Conservation (phyloP, 2,113 vertebrate species). For the Struthidea cinerea region DNA sequence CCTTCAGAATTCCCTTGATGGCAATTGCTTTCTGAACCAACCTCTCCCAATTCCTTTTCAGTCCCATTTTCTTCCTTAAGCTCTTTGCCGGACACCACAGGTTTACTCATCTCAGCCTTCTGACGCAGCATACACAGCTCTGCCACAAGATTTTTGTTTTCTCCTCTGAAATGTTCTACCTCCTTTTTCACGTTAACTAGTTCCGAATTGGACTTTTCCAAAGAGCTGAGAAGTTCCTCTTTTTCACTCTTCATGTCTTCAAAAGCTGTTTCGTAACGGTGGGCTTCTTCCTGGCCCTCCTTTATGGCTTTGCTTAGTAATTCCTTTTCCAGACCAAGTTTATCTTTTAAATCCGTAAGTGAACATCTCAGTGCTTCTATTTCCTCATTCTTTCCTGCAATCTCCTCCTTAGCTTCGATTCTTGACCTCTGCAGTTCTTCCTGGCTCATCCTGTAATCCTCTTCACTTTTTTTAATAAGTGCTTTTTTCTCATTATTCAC, state of each 20-base stretch:
- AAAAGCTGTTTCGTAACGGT: constrained; percentile 46
- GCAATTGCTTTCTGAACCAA: not conserved
- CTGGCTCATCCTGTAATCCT: constrained; percentile 21
- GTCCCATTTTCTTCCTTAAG: not conserved
- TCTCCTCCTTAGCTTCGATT: constrained; percentile 1
- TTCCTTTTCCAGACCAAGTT: constrained; percentile 44
- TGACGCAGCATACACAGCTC: not conserved
- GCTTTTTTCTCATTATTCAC: constrained; percentile 41
- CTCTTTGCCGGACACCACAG: not conserved
- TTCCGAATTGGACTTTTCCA: constrained; percentile 61
- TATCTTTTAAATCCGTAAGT: constrained; percentile 19
- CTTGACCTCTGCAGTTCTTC: constrained; percentile 57
- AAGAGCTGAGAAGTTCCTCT: constrained; percentile 33
- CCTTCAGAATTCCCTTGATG: constrained; percentile 31
- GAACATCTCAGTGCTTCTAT: constrained; percentile 37
- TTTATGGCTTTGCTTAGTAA: not conserved
- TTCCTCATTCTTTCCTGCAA: constrained; percentile 64
- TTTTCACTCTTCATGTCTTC: constrained; percentile 70
- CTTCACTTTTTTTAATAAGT: constrained; percentile 8
- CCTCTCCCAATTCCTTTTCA: not conserved
- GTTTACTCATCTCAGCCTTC: not conserved
- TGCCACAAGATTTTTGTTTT: constrained; percentile 51
- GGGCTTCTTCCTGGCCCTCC: constrained; percentile 23
- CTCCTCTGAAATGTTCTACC: constrained; percentile 32
- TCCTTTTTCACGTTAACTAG: constrained; percentile 38